Evolutionary conservation across 2,113 vertebrate species (phyloP), one percentile per base, ranked within the genome.

Genomic region (Marmota monax): DNA sequence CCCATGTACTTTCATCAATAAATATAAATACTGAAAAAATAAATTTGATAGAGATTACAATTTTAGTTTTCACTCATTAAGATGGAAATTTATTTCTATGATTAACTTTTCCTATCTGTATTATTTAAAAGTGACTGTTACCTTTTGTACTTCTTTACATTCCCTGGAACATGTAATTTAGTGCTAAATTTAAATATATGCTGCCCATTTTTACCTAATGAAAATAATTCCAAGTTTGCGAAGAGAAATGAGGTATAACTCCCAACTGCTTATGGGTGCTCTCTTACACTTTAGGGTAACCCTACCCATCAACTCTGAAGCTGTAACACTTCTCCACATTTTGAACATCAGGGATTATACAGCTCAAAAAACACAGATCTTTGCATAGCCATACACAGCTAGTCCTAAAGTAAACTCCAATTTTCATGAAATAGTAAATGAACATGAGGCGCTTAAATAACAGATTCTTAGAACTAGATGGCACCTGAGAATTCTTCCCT

Each of bases 321-420:
- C 61, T 69, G 1, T 56, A 88, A 73, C 10, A 37, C 4, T 32
- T 90, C 67, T 77, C 82, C 7, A 27, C 23, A 77, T 72, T 65
- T 56, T 96, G 45, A 63, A 45, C 45, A 58, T 17, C 58, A 88
- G 14, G 25, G 69, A 88, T 90, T 90, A 45, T 74, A 27, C 17
- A 95, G 69, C 11, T 90, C 48, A 82, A 69, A 84, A 27, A 76
- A 84, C 70, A 96, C 11, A 92, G 56, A 90, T 86, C 22, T 56
- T n/a, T 72, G 42, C 18, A 78, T 18, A 74, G 16, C 2, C 29
- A 23, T 63, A n/a, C 61, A 45, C 14, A 77, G 45, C 79, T 92
- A 70, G 58, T 94, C 45, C 51, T n/a, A 18, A 96, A 94, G 76
- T 80, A 95, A 96, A 95, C 7, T 51, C 77, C 2, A 84, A 83